Percentiles rank a stretch among this genome's conserved stretches.
Conservation (phyloP, 1,140 invertebrate genomes). For the Laupala kohalensis region DNA sequence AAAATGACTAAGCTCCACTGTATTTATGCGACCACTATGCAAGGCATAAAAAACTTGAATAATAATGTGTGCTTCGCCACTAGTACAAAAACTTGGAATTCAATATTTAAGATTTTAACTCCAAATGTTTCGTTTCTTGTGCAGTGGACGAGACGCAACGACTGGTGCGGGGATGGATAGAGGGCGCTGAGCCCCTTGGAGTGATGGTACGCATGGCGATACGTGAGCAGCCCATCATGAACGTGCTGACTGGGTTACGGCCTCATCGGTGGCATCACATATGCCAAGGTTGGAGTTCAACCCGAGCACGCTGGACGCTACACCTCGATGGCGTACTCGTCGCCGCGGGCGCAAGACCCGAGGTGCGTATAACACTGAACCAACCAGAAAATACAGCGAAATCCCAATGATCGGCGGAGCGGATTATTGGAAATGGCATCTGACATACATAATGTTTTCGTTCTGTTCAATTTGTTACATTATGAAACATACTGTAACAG, state of each 20-base stretch:
- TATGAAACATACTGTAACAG: too few species aligned
- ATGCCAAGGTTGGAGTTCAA: constrained; percentile 48
- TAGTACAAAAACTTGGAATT: too few species aligned
- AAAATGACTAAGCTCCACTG: too few species aligned
- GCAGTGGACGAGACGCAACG: constrained; percentile 42
- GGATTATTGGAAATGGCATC: too few species aligned
- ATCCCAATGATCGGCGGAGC: too few species aligned
- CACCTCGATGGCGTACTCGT: constrained; percentile 41
- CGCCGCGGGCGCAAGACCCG: constrained; percentile 30
- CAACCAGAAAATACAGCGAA: too few species aligned
- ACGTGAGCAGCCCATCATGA: constrained; percentile 33
- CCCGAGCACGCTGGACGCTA: constrained; percentile 39
- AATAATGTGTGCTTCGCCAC: too few species aligned
- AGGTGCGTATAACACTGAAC: constrained; percentile 29
- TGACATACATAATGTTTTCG: too few species aligned
- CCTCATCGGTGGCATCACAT: constrained; percentile 47
- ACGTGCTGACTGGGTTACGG: constrained; percentile 28
- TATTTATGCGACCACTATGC: too few species aligned
- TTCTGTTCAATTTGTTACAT: too few species aligned
- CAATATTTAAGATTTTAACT: neutral
- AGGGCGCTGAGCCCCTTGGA: constrained; percentile 23
- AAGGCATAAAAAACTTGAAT: too few species aligned
- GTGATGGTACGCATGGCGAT: constrained; percentile 41
- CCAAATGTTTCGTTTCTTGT: constrained; percentile 18
- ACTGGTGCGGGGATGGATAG: constrained; percentile 42